Evolutionary conservation across 1,140 invertebrate genomes (phyloP), one percentile per base, ranked within the genome.

Genomic region (Pogonus chalceus): DNA sequence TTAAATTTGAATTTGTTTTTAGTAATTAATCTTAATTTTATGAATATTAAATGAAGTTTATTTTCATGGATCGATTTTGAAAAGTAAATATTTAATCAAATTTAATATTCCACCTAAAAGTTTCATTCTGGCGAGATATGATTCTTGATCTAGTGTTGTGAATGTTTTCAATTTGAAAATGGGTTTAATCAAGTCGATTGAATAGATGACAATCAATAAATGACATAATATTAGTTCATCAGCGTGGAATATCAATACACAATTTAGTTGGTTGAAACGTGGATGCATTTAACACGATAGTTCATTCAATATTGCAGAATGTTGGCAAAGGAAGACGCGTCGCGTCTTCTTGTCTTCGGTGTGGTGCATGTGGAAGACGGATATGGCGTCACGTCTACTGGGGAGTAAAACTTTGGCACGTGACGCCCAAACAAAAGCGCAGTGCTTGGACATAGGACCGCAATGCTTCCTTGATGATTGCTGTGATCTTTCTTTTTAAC

Each of bases 311-410:
- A 43, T 10, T 43, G 3, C 18, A 9, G 18, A n/a, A 12, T 18
- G 37, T 7, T 18, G 37, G 26, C 37, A 3, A 43, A 43, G 37
- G 18, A 18, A 7, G 37, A 43, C 3, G 37, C 37, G 18, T 43
- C 26, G 26, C 26, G 26, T 7, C 26, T 4, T n/a, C n/a, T n/a
- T n/a, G n/a, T n/a, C 26, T 4, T 14, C 26, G 14, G 4, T 31
- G 26, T 14, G 4, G 26, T 31, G 26, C 26, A 31, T 7, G 26
- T 43, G 37, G 18, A 31, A 43, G 37, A 43, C 18, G 18, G 37
- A 43, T 43, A 43, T 43, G 37, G 18, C 37, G 37, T 43, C 37
- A 43, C 37, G 37, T 43, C 37, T 43, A 16, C 37, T 10, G 18
- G 37, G 37, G 37, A 18, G 3, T 7, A 43, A 43, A 43, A 16